Percentiles rank a stretch among this genome's conserved stretches.
phyloP scores from a whole-genome alignment of 2,113 vertebrate genomes.

The Oreochromis spilurus region DNA sequence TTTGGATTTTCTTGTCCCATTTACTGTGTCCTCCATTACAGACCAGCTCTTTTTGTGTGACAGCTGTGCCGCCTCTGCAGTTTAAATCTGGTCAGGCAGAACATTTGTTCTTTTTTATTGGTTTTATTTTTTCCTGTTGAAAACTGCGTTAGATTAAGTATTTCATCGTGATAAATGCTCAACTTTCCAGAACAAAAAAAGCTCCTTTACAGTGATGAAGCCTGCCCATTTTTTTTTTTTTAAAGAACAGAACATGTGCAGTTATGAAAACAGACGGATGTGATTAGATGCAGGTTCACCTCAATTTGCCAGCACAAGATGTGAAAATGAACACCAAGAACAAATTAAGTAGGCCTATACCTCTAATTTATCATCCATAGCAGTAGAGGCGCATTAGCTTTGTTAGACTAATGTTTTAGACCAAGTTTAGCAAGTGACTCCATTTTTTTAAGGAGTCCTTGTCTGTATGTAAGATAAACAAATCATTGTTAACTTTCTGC shows the following conservation, averaged over 20 bases:
- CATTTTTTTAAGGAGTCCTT: slow-evolving; percentile 8
- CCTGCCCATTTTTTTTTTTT: background rate
- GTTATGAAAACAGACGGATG: background rate
- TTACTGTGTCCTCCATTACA: slow-evolving; percentile 1
- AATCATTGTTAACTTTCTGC: background rate
- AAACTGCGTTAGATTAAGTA: background rate
- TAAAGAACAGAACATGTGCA: background rate
- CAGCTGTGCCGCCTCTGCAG: background rate
- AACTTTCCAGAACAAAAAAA: background rate
- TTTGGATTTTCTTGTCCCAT: background rate
- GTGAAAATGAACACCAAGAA: background rate
- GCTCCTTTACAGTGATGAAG: background rate
- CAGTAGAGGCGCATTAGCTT: background rate
- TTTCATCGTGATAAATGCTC: background rate
- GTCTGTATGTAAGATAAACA: background rate
- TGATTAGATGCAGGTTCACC: background rate
- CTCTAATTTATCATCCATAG: background rate
- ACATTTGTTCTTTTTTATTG: background rate
- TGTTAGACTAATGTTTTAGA: slow-evolving; percentile 2
- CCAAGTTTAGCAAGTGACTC: slow-evolving; percentile 16
- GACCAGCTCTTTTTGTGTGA: background rate
- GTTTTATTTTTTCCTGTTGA: background rate
- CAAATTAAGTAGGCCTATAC: background rate
- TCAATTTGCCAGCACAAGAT: background rate
- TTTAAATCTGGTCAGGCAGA: slow-evolving; percentile 17